A percentile compares a stretch with the other conserved stretches of the same genome.
These are phyloP conservation scores for Bradysia coprophila DNA, from an alignment of 1,140 invertebrate species.

Conservation along the genomic window DNA sequence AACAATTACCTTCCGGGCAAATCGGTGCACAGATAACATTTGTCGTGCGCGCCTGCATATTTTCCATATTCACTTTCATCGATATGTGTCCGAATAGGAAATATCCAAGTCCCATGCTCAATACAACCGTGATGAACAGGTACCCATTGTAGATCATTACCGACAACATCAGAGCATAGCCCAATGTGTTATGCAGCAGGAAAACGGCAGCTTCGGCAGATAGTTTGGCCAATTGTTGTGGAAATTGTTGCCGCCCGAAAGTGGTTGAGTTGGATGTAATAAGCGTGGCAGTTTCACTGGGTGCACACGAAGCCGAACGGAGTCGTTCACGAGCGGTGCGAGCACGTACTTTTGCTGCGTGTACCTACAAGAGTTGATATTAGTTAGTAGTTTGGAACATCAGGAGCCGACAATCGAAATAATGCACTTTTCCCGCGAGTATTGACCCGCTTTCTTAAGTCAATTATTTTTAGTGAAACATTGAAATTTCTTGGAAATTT, in stretches of 20 bases:
- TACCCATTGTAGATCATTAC: slow-evolving; percentile 71
- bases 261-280: background rate
- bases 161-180: slow-evolving; percentile 60
- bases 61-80: slow-evolving; percentile 24
- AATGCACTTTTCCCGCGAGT: too few species aligned
- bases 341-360: slow-evolving; percentile 1
- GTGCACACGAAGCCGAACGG: background rate
- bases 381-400: background rate
- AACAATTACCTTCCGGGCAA: slow-evolving; percentile 10
- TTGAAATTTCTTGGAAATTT: too few species aligned
- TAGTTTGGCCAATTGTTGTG: background rate
- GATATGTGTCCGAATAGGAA: slow-evolving; percentile 27
- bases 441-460: background rate
- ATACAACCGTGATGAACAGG: slow-evolving; percentile 43
- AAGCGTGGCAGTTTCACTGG: slow-evolving; percentile 4
- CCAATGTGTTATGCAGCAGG: slow-evolving; percentile 24
- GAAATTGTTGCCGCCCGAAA: background rate
- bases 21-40: slow-evolving; percentile 17
- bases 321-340: slow-evolving; percentile 1
- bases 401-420: background rate
- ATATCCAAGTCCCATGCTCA: slow-evolving; percentile 53
- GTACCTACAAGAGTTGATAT: too few species aligned
- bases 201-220: slow-evolving; percentile 15
- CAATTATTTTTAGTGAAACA: slow-evolving; percentile 2
- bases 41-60: slow-evolving; percentile 17